Conservation (phyloP, 2,888 invertebrate species). For the Thera obeliscata region DNA sequence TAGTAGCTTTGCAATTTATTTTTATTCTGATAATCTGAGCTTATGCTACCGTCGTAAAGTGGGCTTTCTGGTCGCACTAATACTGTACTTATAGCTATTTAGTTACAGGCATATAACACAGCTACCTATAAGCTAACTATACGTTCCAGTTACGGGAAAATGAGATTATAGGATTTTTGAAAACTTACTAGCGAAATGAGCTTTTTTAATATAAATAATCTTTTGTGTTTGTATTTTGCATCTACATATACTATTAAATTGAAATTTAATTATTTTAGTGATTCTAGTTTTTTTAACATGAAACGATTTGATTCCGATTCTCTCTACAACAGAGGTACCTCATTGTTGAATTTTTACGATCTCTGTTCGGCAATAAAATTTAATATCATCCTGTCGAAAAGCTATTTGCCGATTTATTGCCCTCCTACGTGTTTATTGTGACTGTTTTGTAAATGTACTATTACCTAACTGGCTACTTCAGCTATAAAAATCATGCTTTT, state of each 20-base stretch:
- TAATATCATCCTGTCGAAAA: conserved; percentile 47
- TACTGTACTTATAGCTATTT: neutral
- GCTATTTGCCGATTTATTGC: conserved; percentile 55
- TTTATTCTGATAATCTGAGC: conserved; percentile 3
- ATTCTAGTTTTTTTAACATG: neutral
- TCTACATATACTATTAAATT: too few species aligned
- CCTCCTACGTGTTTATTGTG: conserved; percentile 52
- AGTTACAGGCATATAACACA: neutral
- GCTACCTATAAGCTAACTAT: neutral
- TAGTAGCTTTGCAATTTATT: neutral
- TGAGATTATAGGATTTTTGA: neutral
- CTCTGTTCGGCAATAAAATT: conserved; percentile 58
- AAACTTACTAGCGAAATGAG: too few species aligned
- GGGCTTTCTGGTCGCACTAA: conserved; percentile 51
- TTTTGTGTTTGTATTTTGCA: neutral
- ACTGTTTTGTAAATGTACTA: conserved; percentile 48
- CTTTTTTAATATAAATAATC: neutral
- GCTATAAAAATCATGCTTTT: conserved; percentile 34
- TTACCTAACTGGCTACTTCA: conserved; percentile 31
- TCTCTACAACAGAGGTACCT: conserved; percentile 24
- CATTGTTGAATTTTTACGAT: conserved; percentile 58
- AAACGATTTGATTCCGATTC: conserved; percentile 1
- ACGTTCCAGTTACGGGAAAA: neutral
- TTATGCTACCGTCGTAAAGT: conserved; percentile 50
- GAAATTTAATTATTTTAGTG: too few species aligned